A percentile compares a stretch with the other conserved stretches of the same genome.
Conservation (phyloP, 1,140 invertebrate species). For the Geopemphigus sp. region DNA sequence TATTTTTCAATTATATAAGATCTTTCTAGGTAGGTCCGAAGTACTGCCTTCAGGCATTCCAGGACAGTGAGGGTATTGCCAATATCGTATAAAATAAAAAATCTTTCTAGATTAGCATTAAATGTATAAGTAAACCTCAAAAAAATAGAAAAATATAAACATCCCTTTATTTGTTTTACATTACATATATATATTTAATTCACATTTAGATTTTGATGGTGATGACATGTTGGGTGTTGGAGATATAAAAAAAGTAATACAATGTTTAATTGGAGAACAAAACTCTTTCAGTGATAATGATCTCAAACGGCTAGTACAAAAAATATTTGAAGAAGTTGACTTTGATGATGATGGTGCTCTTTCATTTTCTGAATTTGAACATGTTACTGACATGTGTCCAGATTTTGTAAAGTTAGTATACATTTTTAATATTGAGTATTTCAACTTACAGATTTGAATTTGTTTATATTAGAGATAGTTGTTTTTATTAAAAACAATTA, state of each 20-base stretch:
- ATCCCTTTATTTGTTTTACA: too few species aligned
- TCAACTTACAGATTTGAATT: not conserved
- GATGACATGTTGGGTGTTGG: conserved; percentile 83
- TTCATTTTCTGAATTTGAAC: conserved; percentile 92
- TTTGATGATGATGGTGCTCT: conserved; percentile 87
- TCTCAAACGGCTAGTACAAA: conserved; percentile 69
- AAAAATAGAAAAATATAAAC: too few species aligned
- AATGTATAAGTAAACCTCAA: too few species aligned
- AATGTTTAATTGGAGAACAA: conserved; percentile 64
- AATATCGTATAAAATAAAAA: too few species aligned
- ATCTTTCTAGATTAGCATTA: too few species aligned
- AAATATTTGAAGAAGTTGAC: conserved; percentile 85
- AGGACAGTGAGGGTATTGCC: too few species aligned
- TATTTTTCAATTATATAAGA: too few species aligned
- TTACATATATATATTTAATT: conserved; percentile 47
- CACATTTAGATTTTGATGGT: conserved; percentile 81
- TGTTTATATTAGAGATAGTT: not conserved
- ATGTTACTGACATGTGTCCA: conserved; percentile 87
- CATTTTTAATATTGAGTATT: not conserved
- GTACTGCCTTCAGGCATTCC: too few species aligned
- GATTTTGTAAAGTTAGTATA: conserved; percentile 64
- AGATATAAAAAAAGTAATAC: conserved; percentile 71
- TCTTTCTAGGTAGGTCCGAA: too few species aligned
- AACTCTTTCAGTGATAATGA: conserved; percentile 68
- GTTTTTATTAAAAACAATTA: not conserved